phyloP scores from a whole-genome alignment of 2,888 invertebrate genomes.

The Luperina nickerlii region DNA sequence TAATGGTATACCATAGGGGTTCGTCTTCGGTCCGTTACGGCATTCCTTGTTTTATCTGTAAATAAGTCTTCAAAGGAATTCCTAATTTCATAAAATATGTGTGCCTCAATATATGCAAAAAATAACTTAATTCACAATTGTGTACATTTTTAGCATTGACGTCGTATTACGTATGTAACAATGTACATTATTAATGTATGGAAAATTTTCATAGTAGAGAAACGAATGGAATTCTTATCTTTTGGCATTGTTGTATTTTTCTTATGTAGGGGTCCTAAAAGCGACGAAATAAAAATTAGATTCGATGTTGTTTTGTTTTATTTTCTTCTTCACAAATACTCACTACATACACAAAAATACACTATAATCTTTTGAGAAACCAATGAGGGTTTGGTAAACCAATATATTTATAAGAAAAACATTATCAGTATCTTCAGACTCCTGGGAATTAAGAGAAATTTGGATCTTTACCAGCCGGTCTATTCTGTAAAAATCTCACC shows the following conservation, averaged over 20 bases:
- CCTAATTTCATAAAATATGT: neutral
- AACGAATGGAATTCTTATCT: conserved; percentile 70
- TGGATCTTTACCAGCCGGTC: neutral
- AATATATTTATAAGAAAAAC: neutral
- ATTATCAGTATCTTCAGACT: neutral
- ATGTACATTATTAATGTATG: conserved; percentile 57
- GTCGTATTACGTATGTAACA: conserved; percentile 53
- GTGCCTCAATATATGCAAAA: neutral
- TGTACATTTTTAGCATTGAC: conserved; percentile 42
- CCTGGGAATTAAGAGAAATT: neutral
- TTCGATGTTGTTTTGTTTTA: conserved; percentile 74
- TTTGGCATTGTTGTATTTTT: conserved; percentile 83
- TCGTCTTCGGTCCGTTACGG: neutral
- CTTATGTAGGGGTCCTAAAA: conserved; percentile 84
- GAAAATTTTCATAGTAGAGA: conserved; percentile 62
- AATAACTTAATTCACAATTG: conserved; percentile 32
- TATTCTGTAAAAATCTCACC: too few species aligned
- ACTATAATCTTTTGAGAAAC: neutral
- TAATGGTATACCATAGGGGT: neutral
- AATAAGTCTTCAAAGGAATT: neutral
- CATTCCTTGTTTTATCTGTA: neutral
- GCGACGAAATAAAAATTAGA: conserved; percentile 87
- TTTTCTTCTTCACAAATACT: conserved; percentile 13
- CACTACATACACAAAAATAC: neutral
- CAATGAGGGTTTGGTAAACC: neutral